Conservation (phyloP, 1,140 invertebrate genomes). For the Mya arenaria region DNA sequence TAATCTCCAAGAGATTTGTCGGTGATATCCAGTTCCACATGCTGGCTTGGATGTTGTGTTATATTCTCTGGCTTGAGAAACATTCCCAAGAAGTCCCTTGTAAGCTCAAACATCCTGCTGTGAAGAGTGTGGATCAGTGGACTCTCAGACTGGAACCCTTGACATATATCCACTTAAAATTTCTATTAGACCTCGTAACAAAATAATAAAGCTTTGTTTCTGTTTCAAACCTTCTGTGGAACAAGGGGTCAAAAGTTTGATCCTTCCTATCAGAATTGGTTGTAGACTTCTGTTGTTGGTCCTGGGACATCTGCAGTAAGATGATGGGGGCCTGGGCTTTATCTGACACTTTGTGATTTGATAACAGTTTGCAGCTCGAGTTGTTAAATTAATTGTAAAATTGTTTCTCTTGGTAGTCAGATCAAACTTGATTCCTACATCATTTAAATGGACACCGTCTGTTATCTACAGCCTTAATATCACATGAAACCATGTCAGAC, state of each 20-base stretch:
- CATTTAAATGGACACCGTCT: no score
- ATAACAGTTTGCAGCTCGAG: not conserved
- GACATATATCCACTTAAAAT: constrained; percentile 1
- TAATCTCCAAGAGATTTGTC: not conserved
- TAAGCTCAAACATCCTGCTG: constrained; percentile 4
- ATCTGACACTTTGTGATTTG: constrained; percentile 27
- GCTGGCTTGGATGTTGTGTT: not conserved
- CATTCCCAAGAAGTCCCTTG: constrained; percentile 7
- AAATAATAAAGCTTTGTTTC: not conserved
- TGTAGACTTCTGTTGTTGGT: constrained; percentile 17
- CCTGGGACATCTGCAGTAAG: constrained; percentile 24
- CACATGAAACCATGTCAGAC: no score
- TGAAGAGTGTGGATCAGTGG: constrained; percentile 21
- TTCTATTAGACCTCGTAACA: not conserved
- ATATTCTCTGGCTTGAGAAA: constrained; percentile 32
- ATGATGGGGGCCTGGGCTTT: constrained; percentile 27
- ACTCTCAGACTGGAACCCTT: constrained; percentile 24
- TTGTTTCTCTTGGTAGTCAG: no score
- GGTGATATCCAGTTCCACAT: constrained; percentile 19
- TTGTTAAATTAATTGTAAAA: no score
- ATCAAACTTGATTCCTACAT: no score
- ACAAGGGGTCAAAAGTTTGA: not conserved
- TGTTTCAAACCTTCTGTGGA: not conserved
- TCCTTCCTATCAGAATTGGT: constrained; percentile 21
- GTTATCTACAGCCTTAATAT: no score